Percentiles rank a stretch among this genome's conserved stretches.
Evolutionary conservation across 2,888 invertebrate genomes (phyloP).

Genomic region (Quadroppia sp.): DNA sequence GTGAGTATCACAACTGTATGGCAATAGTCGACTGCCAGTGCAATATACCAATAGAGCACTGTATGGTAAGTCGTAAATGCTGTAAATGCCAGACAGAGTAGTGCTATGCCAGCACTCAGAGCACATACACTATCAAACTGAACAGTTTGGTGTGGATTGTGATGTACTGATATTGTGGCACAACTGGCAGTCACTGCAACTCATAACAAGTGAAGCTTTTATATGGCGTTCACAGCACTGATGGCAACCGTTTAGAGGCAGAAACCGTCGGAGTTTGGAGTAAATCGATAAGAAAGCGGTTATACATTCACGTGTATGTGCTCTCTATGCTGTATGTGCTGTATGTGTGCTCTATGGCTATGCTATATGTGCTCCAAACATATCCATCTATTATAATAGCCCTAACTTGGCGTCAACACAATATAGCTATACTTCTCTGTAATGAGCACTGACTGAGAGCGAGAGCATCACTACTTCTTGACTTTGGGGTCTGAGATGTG

Average conservation of each 20-base stretch:
- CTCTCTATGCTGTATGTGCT: too few relatives aligned
- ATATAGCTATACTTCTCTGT: neutral
- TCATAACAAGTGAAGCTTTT: constrained; percentile 24
- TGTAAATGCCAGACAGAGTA: constrained; percentile 14
- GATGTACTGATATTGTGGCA: constrained; percentile 24
- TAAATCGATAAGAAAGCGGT: constrained; percentile 33
- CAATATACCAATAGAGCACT: neutral
- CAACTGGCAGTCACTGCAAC: constrained; percentile 22
- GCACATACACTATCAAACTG: neutral
- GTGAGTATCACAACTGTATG: neutral
- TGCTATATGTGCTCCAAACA: neutral
- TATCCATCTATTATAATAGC: constrained; percentile 30
- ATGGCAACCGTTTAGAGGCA: constrained; percentile 32
- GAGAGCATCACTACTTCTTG: neutral
- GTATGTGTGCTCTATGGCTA: too few relatives aligned
- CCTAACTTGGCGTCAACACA: neutral
- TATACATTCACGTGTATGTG: too few relatives aligned
- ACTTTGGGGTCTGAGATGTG: neutral
- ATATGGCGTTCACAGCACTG: constrained; percentile 7
- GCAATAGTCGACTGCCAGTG: neutral
- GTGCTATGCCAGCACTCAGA: neutral
- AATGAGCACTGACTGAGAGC: neutral
- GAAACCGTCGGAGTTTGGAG: constrained; percentile 20
- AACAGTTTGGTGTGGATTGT: constrained; percentile 6
- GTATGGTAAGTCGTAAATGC: neutral